Conservation (phyloP, 2,113 vertebrate genomes). For the Balaenoptera acutorostrata region DNA sequence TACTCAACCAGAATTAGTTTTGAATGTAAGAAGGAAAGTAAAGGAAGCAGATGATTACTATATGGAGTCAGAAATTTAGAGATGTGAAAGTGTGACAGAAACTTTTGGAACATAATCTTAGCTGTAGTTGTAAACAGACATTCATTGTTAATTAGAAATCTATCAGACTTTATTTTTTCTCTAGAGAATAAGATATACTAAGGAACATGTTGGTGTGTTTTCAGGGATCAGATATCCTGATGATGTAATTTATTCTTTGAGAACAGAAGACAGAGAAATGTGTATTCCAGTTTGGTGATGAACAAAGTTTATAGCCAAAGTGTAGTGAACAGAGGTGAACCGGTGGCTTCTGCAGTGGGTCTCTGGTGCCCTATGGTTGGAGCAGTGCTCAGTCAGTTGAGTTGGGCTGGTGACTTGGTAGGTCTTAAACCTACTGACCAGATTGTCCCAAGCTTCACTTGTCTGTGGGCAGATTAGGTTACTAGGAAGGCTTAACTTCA, state of each 20-base stretch:
- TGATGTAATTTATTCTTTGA: neutral
- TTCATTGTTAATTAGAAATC: neutral
- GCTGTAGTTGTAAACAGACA: neutral
- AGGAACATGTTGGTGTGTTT: neutral
- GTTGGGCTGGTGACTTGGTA: neutral
- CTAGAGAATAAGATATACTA: neutral
- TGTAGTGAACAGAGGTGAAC: neutral
- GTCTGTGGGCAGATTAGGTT: neutral
- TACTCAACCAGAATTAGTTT: neutral
- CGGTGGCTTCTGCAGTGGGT: too few species aligned
- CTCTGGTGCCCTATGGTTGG: rapidly evolving
- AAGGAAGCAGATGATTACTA: neutral
- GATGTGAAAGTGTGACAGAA: neutral
- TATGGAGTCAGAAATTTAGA: neutral
- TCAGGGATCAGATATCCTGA: neutral
- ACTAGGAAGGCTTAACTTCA: neutral
- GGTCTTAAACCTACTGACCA: neutral
- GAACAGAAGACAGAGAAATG: neutral
- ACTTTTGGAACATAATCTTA: neutral
- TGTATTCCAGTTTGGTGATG: neutral
- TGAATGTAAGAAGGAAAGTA: neutral
- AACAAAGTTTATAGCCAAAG: neutral
- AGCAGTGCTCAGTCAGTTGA: neutral
- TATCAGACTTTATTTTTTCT: neutral
- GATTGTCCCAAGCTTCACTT: neutral